Conservation (phyloP, 2,113 vertebrate species). For the Bubalus kerabau region DNA sequence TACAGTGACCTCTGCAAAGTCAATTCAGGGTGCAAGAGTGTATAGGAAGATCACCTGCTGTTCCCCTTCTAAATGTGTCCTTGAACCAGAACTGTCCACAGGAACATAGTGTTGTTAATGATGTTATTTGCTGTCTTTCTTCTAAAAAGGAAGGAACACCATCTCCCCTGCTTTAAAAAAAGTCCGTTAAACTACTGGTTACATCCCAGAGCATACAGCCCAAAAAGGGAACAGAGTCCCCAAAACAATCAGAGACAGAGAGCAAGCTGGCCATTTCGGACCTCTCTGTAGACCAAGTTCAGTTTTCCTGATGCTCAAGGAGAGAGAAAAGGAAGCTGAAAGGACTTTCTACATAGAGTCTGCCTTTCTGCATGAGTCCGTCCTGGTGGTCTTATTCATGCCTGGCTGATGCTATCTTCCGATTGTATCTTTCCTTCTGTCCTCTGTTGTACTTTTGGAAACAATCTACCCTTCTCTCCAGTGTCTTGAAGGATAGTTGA, state of each 20-base stretch:
- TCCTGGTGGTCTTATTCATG: neutral
- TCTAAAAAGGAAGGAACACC: neutral
- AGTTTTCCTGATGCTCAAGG: neutral
- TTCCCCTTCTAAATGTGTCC: neutral
- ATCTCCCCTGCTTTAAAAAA: neutral
- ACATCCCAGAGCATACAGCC: neutral
- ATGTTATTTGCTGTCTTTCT: neutral
- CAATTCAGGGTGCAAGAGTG: neutral
- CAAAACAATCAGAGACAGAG: neutral
- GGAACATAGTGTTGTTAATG: neutral
- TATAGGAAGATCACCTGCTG: neutral
- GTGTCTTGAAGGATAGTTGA: neutral
- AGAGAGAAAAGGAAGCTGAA: neutral
- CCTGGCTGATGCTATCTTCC: fast-evolving
- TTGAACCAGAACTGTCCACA: neutral
- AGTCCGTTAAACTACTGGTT: neutral
- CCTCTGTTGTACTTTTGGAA: neutral
- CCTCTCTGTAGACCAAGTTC: neutral
- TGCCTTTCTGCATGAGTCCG: neutral
- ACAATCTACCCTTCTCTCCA: neutral
- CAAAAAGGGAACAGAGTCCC: neutral
- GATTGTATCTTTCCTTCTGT: neutral
- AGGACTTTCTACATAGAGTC: neutral
- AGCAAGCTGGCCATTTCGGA: neutral
- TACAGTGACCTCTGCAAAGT: neutral